Conservation (phyloP, 2,888 invertebrate species). For the Cylloceria caligata region DNA sequence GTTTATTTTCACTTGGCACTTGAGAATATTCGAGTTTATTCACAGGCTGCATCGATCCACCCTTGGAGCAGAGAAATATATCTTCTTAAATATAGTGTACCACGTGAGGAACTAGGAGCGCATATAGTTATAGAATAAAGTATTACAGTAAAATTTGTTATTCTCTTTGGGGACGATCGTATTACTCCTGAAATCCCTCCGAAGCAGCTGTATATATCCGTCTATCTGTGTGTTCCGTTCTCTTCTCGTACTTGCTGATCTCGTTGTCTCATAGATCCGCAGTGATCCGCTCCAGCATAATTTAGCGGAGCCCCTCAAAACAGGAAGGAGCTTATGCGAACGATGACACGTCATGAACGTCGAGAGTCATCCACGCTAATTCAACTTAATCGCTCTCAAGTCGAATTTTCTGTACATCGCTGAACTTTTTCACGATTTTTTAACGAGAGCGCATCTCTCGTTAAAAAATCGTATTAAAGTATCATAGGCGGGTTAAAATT, state of each 20-base stretch:
- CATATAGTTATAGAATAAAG: background rate
- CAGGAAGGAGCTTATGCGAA: background rate
- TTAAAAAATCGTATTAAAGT: background rate
- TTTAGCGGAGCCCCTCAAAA: background rate
- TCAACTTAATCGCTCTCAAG: background rate
- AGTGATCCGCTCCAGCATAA: background rate
- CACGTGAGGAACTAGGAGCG: background rate
- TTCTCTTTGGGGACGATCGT: background rate
- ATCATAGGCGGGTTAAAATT: too few species aligned
- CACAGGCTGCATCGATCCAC: too few species aligned
- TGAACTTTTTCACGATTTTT: background rate
- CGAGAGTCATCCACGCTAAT: background rate
- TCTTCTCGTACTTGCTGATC: background rate
- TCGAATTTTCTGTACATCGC: background rate
- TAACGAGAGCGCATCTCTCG: background rate
- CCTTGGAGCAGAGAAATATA: too few species aligned
- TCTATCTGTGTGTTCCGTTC: background rate
- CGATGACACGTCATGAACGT: background rate
- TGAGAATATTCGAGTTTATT: background rate
- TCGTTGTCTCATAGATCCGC: background rate
- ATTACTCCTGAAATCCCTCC: conserved; percentile 13
- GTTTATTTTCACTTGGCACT: background rate
- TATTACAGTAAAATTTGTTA: conserved; percentile 7
- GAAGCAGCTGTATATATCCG: background rate
- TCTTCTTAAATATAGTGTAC: background rate